phyloP scores from a whole-genome alignment of 2,888 invertebrate genomes.

The Oscheius myriophilus region DNA sequence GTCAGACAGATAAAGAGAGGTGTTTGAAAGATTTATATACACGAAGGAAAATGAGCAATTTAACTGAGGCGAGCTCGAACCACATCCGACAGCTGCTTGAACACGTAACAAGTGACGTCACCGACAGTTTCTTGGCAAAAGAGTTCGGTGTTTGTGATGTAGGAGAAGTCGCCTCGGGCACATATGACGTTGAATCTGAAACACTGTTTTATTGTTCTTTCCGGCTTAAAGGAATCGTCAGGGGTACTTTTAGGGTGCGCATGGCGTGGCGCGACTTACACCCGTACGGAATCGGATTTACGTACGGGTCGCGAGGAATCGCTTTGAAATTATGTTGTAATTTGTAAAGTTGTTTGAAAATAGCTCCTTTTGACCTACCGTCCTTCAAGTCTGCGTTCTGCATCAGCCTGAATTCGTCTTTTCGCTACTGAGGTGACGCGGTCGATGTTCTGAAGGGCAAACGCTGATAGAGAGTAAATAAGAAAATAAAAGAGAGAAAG shows the following conservation, averaged over 20 bases:
- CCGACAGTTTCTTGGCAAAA: conserved; percentile 55
- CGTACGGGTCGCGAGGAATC: no score
- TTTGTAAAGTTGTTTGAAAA: no score
- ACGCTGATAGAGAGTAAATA: neutral
- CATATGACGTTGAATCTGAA: conserved; percentile 52
- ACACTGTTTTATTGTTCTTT: neutral
- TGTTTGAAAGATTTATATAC: no score
- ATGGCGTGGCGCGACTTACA: neutral
- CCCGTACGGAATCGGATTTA: neutral
- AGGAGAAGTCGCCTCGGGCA: conserved; percentile 54
- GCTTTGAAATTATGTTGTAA: no score
- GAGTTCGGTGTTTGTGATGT: conserved; percentile 48
- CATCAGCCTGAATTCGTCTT: conserved; percentile 47
- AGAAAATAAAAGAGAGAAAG: neutral
- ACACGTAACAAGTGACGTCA: conserved; percentile 53
- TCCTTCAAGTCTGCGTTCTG: conserved; percentile 32
- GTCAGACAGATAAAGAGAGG: no score
- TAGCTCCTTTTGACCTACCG: no score
- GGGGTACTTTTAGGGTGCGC: no score
- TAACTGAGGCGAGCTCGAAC: conserved; percentile 8
- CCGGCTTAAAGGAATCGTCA: no score
- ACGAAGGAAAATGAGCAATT: neutral
- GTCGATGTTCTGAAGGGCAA: conserved; percentile 45
- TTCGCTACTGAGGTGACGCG: conserved; percentile 51
- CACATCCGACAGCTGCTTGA: conserved; percentile 43